Conservation (phyloP, 2,113 vertebrate genomes). For the Pelusios castaneus region DNA sequence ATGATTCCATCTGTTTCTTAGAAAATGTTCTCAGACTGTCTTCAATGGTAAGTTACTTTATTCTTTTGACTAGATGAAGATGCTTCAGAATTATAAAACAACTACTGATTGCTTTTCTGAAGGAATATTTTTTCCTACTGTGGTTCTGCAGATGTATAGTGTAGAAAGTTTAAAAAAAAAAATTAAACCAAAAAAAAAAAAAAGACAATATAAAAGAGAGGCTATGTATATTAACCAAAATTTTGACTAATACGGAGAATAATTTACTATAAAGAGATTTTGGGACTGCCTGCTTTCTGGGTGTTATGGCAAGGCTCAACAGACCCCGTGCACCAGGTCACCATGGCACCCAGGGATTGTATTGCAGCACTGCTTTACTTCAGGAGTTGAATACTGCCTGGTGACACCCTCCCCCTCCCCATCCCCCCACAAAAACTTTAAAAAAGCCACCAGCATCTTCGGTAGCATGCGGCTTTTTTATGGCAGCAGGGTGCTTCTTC, state of each 20-base stretch:
- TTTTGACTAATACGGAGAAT: neutral
- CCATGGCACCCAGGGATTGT: too few relatives aligned
- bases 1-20: neutral
- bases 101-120: neutral
- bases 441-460: too few relatives aligned
- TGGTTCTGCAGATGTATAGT: neutral
- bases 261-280: neutral
- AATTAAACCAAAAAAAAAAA: neutral
- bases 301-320: neutral
- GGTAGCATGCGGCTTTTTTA: too few relatives aligned
- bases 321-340: too few relatives aligned
- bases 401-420: too few relatives aligned
- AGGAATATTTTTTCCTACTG: neutral
- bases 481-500: too few relatives aligned
- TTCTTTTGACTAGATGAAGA: neutral
- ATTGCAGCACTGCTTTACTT: too few relatives aligned
- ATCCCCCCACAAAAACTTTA: too few relatives aligned
- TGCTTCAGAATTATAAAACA: neutral
- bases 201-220: neutral
- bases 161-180: neutral
- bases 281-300: neutral
- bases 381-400: too few relatives aligned
- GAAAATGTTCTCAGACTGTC: neutral
- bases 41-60: constrained; percentile 43
- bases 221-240: neutral